Base-by-base conservation (phyloP, 92 coral and sea anemone species). In the Chrysogorgia sp. region DNA sequence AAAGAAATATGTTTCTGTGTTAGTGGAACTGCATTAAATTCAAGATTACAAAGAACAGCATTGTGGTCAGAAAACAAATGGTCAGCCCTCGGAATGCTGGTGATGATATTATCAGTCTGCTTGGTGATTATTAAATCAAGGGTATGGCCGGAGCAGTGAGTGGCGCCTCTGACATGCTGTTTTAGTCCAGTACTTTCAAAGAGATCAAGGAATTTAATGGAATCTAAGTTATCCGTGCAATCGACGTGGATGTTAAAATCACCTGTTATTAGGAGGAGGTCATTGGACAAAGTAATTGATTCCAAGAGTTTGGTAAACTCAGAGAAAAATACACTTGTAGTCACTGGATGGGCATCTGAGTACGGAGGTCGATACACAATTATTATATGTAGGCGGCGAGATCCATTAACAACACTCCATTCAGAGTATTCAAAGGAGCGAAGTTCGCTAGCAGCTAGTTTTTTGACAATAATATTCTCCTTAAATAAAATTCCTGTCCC, bases 401-500 rank as follows among this genome's bases (percentile, higher is more conserved):
- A 50, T 34, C 72, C 81, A 45, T 80, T 53, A 31, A 20, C 40
- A 33, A 79, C 58, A 34, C 61, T 25, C 87, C 87, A 87, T 49
- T 87, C 87, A 77, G 87, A 87, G 71, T 71, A 83, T 34, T 87
- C 82, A 83, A 83, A 87, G 28, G 91, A 79, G 55, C 71, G 79
- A 25, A 50, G 37, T 67, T 88, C 86, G 0, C 56, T 81, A 56
- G 89, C 81, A 21, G 57, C 76, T 3, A 24, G 43, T 62, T 76
- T 71, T 20, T 23, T 63, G 31, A 88, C 87, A 81, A 22, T 81
- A 12, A 88, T 24, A 33, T 63, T 58, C 57, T 85, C 81, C 69
- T 84, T 85, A 43, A 88, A 85, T 83, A 88, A 33, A 26, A 85
- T 48, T 26, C 87, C 89, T 57, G 87, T 88, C 22, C 92, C 85